Evolutionary conservation across 2,888 invertebrate species (phyloP), one percentile per base, ranked within the genome.

Genomic region (Heliothis peltigera): DNA sequence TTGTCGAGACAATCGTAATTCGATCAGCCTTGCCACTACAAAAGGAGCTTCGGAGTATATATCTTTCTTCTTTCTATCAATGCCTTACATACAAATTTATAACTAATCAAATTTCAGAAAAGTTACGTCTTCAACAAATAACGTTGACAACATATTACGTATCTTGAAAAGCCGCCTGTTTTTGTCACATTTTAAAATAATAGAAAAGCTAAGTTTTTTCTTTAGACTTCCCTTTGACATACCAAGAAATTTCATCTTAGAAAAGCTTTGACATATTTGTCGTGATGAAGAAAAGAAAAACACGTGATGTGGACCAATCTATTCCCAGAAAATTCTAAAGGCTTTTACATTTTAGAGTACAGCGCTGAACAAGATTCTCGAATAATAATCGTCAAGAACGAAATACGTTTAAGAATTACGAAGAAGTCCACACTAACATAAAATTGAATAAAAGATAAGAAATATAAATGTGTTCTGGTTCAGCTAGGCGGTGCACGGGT

Each of bases 1-100:
- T 55, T 47, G 25, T 22, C 42, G 52, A 51, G 42, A 64, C 57
- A 49, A 21, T 62, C 17, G 48, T 65, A 70, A 71, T 56, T 63
- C 49, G 17, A 63, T 70, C 42, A 63, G 22, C 19, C 44, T 51
- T 57, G n/a, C 28, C 64, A 46, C 1, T 57, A 46, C 48, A 58
- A 75, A 67, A 58, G 35, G 15, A 47, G 43, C 55, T 52, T 35
- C 48, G 28, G 39, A 39, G 39, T 39, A n/a, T 15, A 5, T 39
- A 10, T 39, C 39, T 39, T n/a, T n/a, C 39, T 39, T n/a, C 15
- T 32, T 32, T 32, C 39, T 39, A n/a, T 46, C 12, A 10, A n/a
- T 15, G 28, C 22, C 7, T n/a, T 32, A 12, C 25, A 28, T 21
- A 54, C 64, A 58, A 73, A 65, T 44, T 53, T 62, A 32, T 43